Base-by-base conservation (phyloP, 2,888 invertebrate genomes). In the Drosophila eohydei region DNA sequence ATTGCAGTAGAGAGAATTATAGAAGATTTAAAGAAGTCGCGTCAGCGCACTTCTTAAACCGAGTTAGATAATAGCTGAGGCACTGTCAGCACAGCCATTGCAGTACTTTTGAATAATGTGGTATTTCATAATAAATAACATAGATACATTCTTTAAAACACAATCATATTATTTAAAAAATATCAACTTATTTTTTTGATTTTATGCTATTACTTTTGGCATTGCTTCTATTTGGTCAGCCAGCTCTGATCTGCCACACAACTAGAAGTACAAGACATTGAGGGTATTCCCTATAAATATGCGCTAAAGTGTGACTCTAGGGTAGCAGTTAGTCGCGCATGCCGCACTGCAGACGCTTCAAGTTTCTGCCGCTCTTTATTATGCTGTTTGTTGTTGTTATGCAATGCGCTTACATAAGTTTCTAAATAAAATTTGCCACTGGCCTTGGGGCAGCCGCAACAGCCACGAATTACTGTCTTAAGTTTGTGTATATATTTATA, bases 401-500 rank as follows among this genome's bases (percentile, higher is more conserved):
- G 51, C 52, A 58, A 50, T 48, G 55, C 43, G 56, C 75, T 73
- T 64, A 52, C 38, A 66, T 44, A 64, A 78, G 67, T 74, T 67
- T 62, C 66, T 77, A 79, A 81, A 78, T 77, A 81, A 66, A 73
- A 70, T 81, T 76, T 80, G 58, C 44, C 38, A 30, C 30, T 36
- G 67, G 56, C 67, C 61, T 52, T 67, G 41, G 41, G 74, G 26
- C 52, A 16, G 72, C 41, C 46, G 34, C 65, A 41, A 55, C 44
- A 50, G 51, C 52, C 54, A 54, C n/a, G 50, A 57, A 41, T 68
- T 69, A 51, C 30, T 6, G 16, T 34, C 44, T 21, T 26, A 41
- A 44, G 41, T 26, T 43, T 59, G 26, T 50, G 30, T 34, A 2
- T 16, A 21, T 28, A 21, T 52, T 7, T 34, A 26, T 36, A 11